Evolutionary conservation across 37 sponge, comb jelly and placozoan species (phyloP).

Genomic region (Theonella swinhoei): DNA sequence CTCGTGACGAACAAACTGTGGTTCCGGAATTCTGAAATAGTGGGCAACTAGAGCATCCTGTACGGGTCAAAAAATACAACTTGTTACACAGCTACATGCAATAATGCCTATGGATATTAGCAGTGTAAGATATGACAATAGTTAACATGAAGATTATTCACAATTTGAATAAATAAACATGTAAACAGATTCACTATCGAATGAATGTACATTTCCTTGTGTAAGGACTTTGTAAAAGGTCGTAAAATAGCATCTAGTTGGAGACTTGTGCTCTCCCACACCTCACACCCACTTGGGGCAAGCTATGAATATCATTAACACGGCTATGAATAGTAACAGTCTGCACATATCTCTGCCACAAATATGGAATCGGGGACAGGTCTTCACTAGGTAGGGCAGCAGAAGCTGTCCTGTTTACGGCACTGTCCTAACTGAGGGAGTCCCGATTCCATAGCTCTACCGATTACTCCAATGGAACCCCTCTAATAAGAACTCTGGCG

Average conservation of each 20-base stretch:
- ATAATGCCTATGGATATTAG: neutral
- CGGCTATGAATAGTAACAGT: neutral
- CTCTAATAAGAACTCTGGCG: too few species aligned
- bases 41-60: conserved; percentile 89
- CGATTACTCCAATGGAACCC: too few species aligned
- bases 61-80: too few species aligned
- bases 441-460: too few species aligned
- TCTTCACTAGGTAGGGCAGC: too few species aligned
- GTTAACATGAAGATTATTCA: neutral
- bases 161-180: too few species aligned
- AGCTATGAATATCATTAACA: neutral
- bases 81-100: too few species aligned
- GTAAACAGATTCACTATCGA: neutral
- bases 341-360: too few species aligned
- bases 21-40: conserved; percentile 72
- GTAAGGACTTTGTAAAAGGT: neutral
- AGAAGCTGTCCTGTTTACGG: too few species aligned
- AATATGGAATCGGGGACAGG: neutral
- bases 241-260: neutral
- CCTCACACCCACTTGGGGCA: neutral
- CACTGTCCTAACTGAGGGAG: too few species aligned
- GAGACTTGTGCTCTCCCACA: neutral
- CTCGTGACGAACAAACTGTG: conserved; percentile 78
- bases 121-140: too few species aligned
- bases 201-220: neutral